These are phyloP conservation scores for Mallotus villosus DNA, from an alignment of 2,797 vertebrate species.

Conservation along the genomic window DNA sequence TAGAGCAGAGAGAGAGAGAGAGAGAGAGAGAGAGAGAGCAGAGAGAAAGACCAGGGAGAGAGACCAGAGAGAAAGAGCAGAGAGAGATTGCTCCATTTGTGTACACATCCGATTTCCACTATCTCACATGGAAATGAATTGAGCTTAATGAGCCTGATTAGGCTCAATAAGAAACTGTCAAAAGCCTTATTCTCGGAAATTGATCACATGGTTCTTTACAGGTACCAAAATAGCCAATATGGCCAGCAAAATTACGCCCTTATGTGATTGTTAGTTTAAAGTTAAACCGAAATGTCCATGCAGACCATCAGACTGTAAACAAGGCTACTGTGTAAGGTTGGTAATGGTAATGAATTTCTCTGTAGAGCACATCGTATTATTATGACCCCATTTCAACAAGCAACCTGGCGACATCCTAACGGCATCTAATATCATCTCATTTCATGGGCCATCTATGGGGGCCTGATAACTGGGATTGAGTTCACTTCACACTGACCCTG, in stretches of 20 bases:
- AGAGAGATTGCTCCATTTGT: slow-evolving; percentile 1
- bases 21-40: too few relatives aligned
- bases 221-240: not conserved
- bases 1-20: too few relatives aligned
- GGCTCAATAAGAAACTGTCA: not conserved
- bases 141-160: not conserved
- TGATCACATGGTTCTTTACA: not conserved
- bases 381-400: too few relatives aligned
- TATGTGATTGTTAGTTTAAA: not conserved
- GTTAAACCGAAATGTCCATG: not conserved
- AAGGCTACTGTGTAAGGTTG: slow-evolving; percentile 40
- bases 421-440: slow-evolving; percentile 37
- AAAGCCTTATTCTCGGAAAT: not conserved
- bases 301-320: slow-evolving; percentile 39
- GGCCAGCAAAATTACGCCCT: not conserved
- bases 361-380: slow-evolving; percentile 46
- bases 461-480: slow-evolving; percentile 47
- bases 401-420: slow-evolving; percentile 43
- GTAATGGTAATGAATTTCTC: slow-evolving; percentile 60
- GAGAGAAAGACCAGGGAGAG: too few relatives aligned
- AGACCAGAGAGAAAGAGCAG: not conserved
- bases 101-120: too few relatives aligned
- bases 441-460: slow-evolving; percentile 53
- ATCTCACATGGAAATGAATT: not conserved
- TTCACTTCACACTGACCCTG: slow-evolving; percentile 33